Evolutionary conservation across 2,113 vertebrate genomes (phyloP).

Genomic region (Seriola dumerili): DNA sequence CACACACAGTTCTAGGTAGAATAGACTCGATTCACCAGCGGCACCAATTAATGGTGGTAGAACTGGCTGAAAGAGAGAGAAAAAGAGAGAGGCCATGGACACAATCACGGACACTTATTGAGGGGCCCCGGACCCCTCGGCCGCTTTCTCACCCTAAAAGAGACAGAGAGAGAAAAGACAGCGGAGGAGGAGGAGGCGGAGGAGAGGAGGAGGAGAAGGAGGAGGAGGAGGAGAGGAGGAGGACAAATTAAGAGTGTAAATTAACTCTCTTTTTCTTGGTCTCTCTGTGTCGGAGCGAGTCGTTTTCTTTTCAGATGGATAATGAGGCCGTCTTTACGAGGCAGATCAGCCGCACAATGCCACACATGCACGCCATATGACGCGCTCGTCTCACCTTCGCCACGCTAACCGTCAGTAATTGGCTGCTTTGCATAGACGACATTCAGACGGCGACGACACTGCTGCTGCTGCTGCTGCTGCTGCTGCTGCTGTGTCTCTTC

Average conservation of each 20-base stretch:
- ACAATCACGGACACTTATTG: slow-evolving; percentile 67
- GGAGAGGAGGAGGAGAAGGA: no score
- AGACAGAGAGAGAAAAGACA: slow-evolving; percentile 41
- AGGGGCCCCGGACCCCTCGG: slow-evolving; percentile 66
- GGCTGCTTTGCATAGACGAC: slow-evolving; percentile 42
- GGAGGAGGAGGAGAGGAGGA: neutral
- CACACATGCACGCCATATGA: slow-evolving; percentile 44
- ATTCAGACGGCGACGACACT: neutral
- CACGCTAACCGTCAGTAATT: slow-evolving; percentile 32
- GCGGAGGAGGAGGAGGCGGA: neutral
- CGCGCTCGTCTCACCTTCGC: slow-evolving; percentile 42
- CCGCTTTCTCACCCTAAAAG: slow-evolving; percentile 56
- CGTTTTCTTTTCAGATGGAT: slow-evolving; percentile 56
- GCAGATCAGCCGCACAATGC: slow-evolving; percentile 33
- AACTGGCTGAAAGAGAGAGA: slow-evolving; percentile 65
- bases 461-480: no score
- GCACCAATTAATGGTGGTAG: slow-evolving; percentile 77
- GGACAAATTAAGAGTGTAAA: slow-evolving; percentile 74
- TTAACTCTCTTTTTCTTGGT: slow-evolving; percentile 70
- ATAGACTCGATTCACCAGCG: slow-evolving; percentile 74
- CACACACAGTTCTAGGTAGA: slow-evolving; percentile 23
- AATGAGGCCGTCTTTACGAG: slow-evolving; percentile 71
- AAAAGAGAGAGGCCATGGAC: slow-evolving; percentile 65
- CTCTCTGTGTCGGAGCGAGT: slow-evolving; percentile 26
- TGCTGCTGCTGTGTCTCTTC: no score